Evolutionary conservation across 2,888 invertebrate genomes (phyloP), one percentile per base, ranked within the genome.

Genomic region (Mythimna pallens): DNA sequence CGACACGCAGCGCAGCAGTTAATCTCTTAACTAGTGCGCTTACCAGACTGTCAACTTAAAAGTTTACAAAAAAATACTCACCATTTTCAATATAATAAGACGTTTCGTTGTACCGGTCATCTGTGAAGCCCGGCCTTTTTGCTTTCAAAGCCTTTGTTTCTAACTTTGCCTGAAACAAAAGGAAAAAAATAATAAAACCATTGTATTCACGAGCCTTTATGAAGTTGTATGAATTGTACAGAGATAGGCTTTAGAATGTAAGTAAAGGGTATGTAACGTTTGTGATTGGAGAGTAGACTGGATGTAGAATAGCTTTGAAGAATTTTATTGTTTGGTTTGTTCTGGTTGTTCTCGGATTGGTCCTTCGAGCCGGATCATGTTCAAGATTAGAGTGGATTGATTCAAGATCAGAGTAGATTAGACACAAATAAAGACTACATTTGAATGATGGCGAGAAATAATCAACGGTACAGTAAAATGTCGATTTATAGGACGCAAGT

Each of bases 71-170:
- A 50, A 43, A 47, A 30, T 3, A 95, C 97, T 97, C 94, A 99
- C 99, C 98, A 97, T 99, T 99, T 97, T 99, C 99, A 90, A 98
- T 98, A 95, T 99, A 99, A 95, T 99, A 99, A 71, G 99, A 98
- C 30, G 99, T 99, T 96, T 99, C 99, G 95, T 98, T 98, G 97
- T 99, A 99, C 87, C 98, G 97, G 93, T 99, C 98, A 95, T 99
- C 98, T 54, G 98, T 98, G 95, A 98, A 98, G 85, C 98, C 98
- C 2, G 98, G 99, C 93, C 99, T 97, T 94, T 98, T 98, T 75
- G 98, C 98, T 95, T 98, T 99, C 87, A 98, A 94, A 66, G 98
- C 98, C 96, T 98, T 99, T 88, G 98, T 98, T 97, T 99, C 98
- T 93, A 98, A 96, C 96, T 98, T 99, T 55, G 98, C 98, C 98